Evolutionary conservation across 2,113 vertebrate genomes (phyloP).

Genomic region (Charadrius vociferus): DNA sequence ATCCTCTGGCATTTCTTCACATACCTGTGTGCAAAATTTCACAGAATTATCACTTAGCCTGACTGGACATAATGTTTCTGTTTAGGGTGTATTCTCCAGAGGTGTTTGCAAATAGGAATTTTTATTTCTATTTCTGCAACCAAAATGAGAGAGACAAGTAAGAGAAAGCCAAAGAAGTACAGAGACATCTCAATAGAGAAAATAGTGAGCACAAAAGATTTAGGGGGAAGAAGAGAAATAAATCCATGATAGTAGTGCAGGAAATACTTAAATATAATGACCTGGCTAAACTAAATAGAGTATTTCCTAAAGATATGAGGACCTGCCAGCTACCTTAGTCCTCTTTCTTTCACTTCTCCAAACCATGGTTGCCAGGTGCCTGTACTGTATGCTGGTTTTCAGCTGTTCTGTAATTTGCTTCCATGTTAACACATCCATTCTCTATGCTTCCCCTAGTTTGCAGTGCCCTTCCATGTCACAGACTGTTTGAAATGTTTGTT

Average conservation of each 20-base stretch:
- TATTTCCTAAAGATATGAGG: not conserved
- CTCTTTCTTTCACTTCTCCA: not conserved
- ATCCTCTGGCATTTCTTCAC: not conserved
- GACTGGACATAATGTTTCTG: not conserved
- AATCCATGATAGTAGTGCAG: not conserved
- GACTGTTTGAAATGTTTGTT: not conserved
- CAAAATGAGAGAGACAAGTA: not conserved
- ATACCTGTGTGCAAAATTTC: not conserved
- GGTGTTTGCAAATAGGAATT: not conserved
- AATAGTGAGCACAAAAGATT: not conserved
- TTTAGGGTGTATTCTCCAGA: not conserved
- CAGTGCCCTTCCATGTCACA: not conserved
- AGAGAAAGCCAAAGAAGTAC: not conserved
- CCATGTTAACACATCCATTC: fast-evolving
- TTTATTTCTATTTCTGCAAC: not conserved
- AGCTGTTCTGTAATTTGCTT: not conserved
- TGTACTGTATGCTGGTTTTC: not conserved
- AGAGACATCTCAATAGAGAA: not conserved
- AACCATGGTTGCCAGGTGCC: not conserved
- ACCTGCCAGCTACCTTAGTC: not conserved
- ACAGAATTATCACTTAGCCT: conserved; percentile 4
- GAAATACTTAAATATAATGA: not conserved
- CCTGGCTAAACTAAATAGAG: fast-evolving
- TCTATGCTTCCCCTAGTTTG: not conserved
- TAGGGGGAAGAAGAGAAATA: not conserved